These are phyloP conservation scores for Drosophila niveifrons DNA, from an alignment of 2,888 invertebrate species.

Conservation along the genomic window DNA sequence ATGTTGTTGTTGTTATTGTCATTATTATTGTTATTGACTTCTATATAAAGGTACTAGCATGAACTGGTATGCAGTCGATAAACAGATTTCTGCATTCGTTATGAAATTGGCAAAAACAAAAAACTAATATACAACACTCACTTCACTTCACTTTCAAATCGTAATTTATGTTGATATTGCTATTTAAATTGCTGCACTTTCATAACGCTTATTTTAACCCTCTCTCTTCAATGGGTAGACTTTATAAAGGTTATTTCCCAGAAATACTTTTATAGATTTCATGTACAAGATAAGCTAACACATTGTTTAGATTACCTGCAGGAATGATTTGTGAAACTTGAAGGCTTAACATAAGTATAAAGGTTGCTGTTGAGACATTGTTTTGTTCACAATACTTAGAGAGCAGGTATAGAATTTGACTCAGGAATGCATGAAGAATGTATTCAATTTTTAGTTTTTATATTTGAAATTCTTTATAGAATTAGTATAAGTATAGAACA, in stretches of 20 bases:
- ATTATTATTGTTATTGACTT: conserved; percentile 35
- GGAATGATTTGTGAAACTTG: background rate
- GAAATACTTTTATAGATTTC: background rate
- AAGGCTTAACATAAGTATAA: background rate
- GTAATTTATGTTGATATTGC: too few species aligned
- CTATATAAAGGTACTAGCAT: conserved; percentile 21
- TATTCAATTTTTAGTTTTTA: background rate
- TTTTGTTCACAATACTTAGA: background rate
- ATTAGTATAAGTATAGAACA: too few species aligned
- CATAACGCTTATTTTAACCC: background rate
- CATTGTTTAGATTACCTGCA: background rate
- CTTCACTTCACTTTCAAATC: too few species aligned
- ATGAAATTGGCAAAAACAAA: background rate
- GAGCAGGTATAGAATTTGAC: background rate
- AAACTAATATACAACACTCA: background rate
- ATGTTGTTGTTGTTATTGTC: conserved; percentile 25
- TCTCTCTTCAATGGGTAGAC: background rate
- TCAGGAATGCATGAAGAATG: background rate
- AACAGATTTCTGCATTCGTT: conserved; percentile 8
- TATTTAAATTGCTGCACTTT: too few species aligned
- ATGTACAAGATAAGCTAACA: conserved; percentile 1
- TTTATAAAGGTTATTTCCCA: background rate
- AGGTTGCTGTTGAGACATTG: background rate
- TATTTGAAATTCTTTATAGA: too few species aligned
- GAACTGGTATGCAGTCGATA: conserved; percentile 33